Base-by-base conservation (phyloP, 2,797 vertebrate genomes). In the Sorex maritimensis region DNA sequence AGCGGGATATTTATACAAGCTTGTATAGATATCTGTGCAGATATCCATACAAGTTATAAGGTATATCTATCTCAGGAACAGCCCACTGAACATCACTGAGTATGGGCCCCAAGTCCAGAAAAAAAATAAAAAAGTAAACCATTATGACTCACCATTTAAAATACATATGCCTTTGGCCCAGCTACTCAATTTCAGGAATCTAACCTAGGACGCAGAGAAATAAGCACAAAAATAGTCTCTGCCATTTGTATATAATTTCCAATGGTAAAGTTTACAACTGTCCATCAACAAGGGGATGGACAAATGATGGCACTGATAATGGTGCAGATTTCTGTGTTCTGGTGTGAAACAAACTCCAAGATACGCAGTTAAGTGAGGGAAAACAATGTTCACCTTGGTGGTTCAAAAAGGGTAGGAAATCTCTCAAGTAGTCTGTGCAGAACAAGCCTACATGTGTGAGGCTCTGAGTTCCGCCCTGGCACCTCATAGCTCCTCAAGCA, bases 231-330 rank as follows among this genome's bases (percentile, higher is more conserved):
- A 38, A 79, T 67, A 34, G 34, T 55, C 46, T 78, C 80, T 86
- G 38, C 21, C 38, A 75, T 93, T 73, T 67, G 88, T 80, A 86
- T 68, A 58, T 71, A 78, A 81, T 83, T 86, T 91, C 49, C 92
- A 41, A 93, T 79, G 88, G 28, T 49, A 86, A 86, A 41, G 28
- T 86, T 21, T 10, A 44, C 41, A 44, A 44, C 41, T 44, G 41
- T 44, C 41, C 41, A 21, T 34, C 15, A 44, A 8, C 2, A 34
- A 74, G 2, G n/a, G 10, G 61, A n/a, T 4, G 55, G n/a, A 61
- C 68, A 73, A 44, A 88, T 88, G 73, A 68, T 9, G 34, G 75
- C 44, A 82, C 38, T 44, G 38, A 65, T 13, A 73, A 61, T 11
- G 13, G 49, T 55, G 34, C 23, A 28, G 44, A 41, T 28, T 58